Evolutionary conservation across 2,797 vertebrate genomes (phyloP).

Genomic region (Danio aesculapii): DNA sequence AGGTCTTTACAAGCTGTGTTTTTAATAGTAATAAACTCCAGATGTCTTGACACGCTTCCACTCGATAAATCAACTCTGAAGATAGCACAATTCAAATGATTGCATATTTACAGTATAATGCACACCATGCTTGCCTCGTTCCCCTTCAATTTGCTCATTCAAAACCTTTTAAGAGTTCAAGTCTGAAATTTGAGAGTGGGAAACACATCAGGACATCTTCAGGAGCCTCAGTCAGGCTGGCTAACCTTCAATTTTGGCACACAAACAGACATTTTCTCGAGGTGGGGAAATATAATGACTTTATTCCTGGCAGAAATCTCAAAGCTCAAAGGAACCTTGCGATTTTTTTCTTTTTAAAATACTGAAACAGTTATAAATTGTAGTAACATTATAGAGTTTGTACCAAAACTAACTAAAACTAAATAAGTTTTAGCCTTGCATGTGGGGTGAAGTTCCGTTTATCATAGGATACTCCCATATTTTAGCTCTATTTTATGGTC

Average conservation of each 20-base stretch:
- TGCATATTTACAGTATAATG: conserved; percentile 22
- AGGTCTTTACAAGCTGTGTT: conserved; percentile 51
- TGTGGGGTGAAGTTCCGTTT: too few species aligned
- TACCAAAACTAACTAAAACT: background rate
- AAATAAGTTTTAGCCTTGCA: background rate
- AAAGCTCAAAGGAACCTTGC: background rate
- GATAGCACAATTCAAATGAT: conserved; percentile 30
- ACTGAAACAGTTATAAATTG: background rate
- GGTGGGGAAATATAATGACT: background rate
- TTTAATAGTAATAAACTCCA: conserved; percentile 66
- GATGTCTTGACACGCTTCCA: conserved; percentile 74
- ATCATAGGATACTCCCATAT: too few species aligned
- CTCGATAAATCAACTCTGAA: conserved; percentile 37
- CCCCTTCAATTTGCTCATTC: background rate
- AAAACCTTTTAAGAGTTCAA: conserved; percentile 4
- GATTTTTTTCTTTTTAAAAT: background rate
- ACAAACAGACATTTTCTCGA: background rate
- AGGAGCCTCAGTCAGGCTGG: background rate
- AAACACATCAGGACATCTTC: conserved; percentile 21
- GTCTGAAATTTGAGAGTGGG: background rate
- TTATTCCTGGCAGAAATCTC: conserved; percentile 7
- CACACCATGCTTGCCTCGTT: background rate
- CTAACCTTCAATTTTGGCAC: conserved; percentile 22
- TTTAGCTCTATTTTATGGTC: too few species aligned
- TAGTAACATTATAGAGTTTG: background rate